Evolutionary conservation across 2,113 vertebrate species (phyloP), one percentile per base, ranked within the genome.

Genomic region (Rhinoptilus africanus): DNA sequence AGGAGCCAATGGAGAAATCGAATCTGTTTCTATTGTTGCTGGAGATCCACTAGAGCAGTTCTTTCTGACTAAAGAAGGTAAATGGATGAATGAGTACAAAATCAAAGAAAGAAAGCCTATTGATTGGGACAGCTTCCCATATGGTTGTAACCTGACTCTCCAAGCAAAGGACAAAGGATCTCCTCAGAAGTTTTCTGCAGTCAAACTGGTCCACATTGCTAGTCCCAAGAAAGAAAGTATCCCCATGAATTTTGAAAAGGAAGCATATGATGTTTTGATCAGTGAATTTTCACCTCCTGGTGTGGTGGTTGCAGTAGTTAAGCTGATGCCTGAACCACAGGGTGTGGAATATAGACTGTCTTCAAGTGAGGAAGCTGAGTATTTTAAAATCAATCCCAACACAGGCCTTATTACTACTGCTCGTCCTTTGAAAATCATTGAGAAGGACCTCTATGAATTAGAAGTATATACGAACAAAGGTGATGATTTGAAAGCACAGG

Each of bases 261-360:
- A 99, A 48, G 43, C 76, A 1, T 99, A 99, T 15, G 98, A 99
- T 73, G 95, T 99, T 76, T 97, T 93, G 6, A 96, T 99, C 64
- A 99, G 98, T 97, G 99, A 99, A 96, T 98, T 99, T 93, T 99
- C 99, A 27, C 99, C 99, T 92, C 99, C 99, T 51, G 99, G 99
- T 59, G 98, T 98, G 7, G 92, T 99, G 45, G 98, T 99, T 66
- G 98, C 97, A 17, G 97, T 98, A 41, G 98, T 99, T 86, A 99
- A 99, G 92, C 98, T 99, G 50, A 93, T 73, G 8, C 98, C 99
- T 39, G 99, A 99, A 83, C 98, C 98, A 1, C 98, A 97, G 16
- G 98, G 98, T 90, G 98, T 98, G 60, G 99, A 99, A 96, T 99
- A 99, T 75, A 98, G 98, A 85, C 89, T 99, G 28, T 98, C 98